A percentile compares a stretch with the other conserved stretches of the same genome.
These are phyloP conservation scores for Porites divaricata DNA, from an alignment of 92 coral and sea anemone species.

Conservation along the genomic window DNA sequence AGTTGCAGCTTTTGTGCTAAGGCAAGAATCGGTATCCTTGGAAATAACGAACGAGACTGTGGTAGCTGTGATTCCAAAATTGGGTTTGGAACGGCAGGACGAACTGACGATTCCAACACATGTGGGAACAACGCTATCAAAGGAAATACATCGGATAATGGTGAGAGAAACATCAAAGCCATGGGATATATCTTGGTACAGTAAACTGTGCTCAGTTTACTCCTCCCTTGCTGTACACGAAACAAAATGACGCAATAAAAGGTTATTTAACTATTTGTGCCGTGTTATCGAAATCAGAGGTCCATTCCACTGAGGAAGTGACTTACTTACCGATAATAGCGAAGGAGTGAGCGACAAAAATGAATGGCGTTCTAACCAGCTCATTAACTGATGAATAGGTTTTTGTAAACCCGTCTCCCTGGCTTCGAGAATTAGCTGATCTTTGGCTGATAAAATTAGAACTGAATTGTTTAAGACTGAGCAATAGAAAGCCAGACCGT, in stretches of 20 bases:
- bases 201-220: not conserved
- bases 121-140: not conserved
- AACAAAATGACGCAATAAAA: not conserved
- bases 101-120: not conserved
- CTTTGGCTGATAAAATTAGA: no score
- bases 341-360: not conserved
- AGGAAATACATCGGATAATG: not conserved
- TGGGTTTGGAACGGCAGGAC: not conserved
- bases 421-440: no score
- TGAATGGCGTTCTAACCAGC: no score
- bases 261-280: not conserved
- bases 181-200: constrained; percentile 3
- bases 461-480: no score
- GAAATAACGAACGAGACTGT: not conserved
- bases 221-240: not conserved
- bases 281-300: not conserved
- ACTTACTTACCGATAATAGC: not conserved
- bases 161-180: not conserved
- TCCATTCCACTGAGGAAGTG: not conserved
- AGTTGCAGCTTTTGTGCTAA: no score
- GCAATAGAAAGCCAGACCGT: no score
- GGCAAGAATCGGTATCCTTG: not conserved
- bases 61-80: not conserved
- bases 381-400: no score
- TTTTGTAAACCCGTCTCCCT: no score